Evolutionary conservation across 1,140 invertebrate genomes (phyloP).

Genomic region (Macrobrachium nipponense): DNA sequence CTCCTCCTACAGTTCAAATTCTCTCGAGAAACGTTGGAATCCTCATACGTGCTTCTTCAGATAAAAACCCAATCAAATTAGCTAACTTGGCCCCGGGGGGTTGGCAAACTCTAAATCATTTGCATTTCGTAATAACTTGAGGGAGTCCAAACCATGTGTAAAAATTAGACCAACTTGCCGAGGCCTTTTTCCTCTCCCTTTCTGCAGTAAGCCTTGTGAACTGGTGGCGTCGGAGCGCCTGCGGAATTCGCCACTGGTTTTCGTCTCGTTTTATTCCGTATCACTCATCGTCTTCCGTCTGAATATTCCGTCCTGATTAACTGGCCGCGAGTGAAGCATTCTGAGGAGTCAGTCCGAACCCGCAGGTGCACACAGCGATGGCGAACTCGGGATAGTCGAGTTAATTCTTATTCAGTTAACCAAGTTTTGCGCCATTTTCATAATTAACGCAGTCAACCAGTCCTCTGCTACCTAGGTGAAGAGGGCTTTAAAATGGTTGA

Average conservation of each 20-base stretch:
- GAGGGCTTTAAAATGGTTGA: background rate
- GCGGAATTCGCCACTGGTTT: background rate
- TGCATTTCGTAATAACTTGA: slow-evolving; percentile 56
- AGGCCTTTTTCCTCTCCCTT: background rate
- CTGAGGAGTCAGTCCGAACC: background rate
- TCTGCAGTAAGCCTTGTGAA: too few relatives aligned
- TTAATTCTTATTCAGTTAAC: slow-evolving; percentile 53
- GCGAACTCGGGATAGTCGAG: slow-evolving; percentile 17
- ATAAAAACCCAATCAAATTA: slow-evolving; percentile 54
- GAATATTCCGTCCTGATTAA: slow-evolving; percentile 11
- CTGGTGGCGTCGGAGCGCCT: too few relatives aligned
- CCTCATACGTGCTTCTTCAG: slow-evolving; percentile 25
- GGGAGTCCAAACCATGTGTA: slow-evolving; percentile 36
- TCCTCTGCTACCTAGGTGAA: too few relatives aligned
- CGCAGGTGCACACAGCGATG: slow-evolving; percentile 3
- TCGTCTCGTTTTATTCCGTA: background rate
- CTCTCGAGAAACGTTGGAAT: slow-evolving; percentile 1
- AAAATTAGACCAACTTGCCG: slow-evolving; percentile 42
- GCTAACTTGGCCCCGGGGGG: slow-evolving; percentile 33
- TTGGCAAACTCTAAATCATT: slow-evolving; percentile 38
- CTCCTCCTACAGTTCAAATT: background rate
- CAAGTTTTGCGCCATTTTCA: slow-evolving; percentile 50
- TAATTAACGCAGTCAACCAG: slow-evolving; percentile 40
- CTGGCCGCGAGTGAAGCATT: slow-evolving; percentile 12
- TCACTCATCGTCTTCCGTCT: background rate